Evolutionary conservation across 2,888 invertebrate genomes (phyloP).

Genomic region (Drosophila borborema): DNA sequence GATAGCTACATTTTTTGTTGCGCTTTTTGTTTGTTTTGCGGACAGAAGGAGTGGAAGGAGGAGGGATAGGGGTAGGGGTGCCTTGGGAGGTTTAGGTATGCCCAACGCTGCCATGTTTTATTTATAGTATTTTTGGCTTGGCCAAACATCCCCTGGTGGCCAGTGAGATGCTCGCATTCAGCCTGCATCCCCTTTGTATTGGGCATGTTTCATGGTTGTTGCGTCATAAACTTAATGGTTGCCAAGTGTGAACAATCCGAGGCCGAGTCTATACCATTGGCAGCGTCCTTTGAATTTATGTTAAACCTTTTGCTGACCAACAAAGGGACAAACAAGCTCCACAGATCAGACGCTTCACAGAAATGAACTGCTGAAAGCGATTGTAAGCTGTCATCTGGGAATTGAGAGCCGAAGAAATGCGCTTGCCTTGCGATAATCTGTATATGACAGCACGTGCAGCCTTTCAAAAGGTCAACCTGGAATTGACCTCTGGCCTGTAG

Average conservation of each 20-base stretch:
- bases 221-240: slow-evolving; percentile 80
- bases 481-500: slow-evolving; percentile 41
- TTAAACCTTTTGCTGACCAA: slow-evolving; percentile 75
- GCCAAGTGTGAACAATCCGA: slow-evolving; percentile 73
- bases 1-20: slow-evolving; percentile 45
- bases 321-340: slow-evolving; percentile 42
- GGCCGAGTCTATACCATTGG: slow-evolving; percentile 22
- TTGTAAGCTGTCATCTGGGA: slow-evolving; percentile 68
- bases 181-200: slow-evolving; percentile 54
- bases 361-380: slow-evolving; percentile 51
- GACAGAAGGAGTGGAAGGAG: no score
- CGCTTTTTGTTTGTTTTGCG: slow-evolving; percentile 36
- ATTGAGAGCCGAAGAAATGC: slow-evolving; percentile 50
- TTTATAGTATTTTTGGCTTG: slow-evolving; percentile 69
- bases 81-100: slow-evolving; percentile 6
- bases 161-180: slow-evolving; percentile 42
- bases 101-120: slow-evolving; percentile 72
- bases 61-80: background rate
- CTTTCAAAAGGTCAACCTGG: slow-evolving; percentile 17
- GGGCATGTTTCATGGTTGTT: slow-evolving; percentile 75
- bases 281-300: slow-evolving; percentile 62
- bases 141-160: slow-evolving; percentile 71
- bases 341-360: slow-evolving; percentile 9
- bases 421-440: slow-evolving; percentile 61
- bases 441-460: slow-evolving; percentile 56